Evolutionary conservation across 1,140 invertebrate genomes (phyloP).

Genomic region (Pogonomyrmex californicus): DNA sequence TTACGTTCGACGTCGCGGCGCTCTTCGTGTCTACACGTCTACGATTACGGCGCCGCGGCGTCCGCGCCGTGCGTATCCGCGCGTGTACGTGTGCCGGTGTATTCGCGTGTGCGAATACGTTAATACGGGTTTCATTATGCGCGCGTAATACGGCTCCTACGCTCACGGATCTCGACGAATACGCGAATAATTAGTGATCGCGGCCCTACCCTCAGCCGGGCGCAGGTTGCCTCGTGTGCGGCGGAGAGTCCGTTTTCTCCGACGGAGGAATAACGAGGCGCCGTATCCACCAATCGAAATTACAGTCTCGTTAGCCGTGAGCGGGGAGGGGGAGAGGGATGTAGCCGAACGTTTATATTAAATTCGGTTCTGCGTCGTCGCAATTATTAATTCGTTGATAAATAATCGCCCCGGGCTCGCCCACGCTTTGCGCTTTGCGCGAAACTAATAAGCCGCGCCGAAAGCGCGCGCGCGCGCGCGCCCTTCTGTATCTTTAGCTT

Average conservation of each 20-base stretch:
- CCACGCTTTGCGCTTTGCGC: slow-evolving; percentile 56
- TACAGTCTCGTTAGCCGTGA: slow-evolving; percentile 22
- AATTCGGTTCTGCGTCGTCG: slow-evolving; percentile 35
- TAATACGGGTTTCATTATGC: slow-evolving; percentile 81
- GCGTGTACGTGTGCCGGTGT: slow-evolving; percentile 54
- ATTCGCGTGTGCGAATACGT: slow-evolving; percentile 61
- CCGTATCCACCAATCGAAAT: slow-evolving; percentile 49
- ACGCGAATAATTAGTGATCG: slow-evolving; percentile 77
- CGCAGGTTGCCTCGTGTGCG: not conserved
- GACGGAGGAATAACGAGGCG: slow-evolving; percentile 44
- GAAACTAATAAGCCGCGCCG: slow-evolving; percentile 72
- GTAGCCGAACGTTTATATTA: slow-evolving; percentile 39
- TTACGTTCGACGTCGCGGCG: slow-evolving; percentile 75
- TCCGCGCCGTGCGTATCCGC: slow-evolving; percentile 22
- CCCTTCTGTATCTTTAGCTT: slow-evolving; percentile 70
- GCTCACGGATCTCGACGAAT: slow-evolving; percentile 60
- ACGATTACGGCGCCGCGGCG: slow-evolving; percentile 42
- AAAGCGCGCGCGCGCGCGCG: slow-evolving; percentile 46
- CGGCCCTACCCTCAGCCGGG: slow-evolving; percentile 1
- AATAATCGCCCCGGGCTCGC: slow-evolving; percentile 52
- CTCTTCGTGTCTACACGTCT: slow-evolving; percentile 49
- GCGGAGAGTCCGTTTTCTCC: slow-evolving; percentile 21
- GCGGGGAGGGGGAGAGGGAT: not conserved
- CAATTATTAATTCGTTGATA: slow-evolving; percentile 52
- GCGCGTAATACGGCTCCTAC: slow-evolving; percentile 56